phyloP scores from a whole-genome alignment of 2,797 vertebrate species.

The Melanotaenia parkinsoni region DNA sequence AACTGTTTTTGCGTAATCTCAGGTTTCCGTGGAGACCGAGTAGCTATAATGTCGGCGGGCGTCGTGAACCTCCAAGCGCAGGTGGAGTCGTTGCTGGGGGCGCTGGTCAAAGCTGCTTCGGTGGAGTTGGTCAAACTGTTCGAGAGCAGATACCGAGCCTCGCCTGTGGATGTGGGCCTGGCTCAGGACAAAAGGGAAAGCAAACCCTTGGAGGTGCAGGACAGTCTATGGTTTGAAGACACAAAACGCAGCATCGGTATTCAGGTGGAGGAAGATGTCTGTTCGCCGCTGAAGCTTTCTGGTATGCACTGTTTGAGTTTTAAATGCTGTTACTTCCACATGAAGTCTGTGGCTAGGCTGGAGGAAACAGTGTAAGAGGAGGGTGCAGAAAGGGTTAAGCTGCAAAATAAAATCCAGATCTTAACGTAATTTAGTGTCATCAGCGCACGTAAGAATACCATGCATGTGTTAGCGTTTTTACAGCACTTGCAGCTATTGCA shows the following conservation, averaged over 20 bases:
- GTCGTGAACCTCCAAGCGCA: constrained; percentile 71
- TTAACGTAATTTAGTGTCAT: not conserved
- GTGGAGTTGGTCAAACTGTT: constrained; percentile 82
- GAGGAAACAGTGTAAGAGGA: not conserved
- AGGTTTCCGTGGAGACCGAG: not conserved
- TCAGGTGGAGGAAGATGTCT: constrained; percentile 66
- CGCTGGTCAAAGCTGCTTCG: constrained; percentile 77
- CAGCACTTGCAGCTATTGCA: not conserved
- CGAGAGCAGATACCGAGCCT: constrained; percentile 70
- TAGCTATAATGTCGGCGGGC: constrained; percentile 65
- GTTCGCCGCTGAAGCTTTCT: not conserved
- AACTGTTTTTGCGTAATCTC: not conserved
- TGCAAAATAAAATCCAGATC: not conserved
- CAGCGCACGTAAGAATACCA: not conserved
- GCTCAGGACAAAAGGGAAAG: not conserved
- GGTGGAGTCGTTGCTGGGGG: constrained; percentile 78
- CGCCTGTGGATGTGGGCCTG: constrained; percentile 39
- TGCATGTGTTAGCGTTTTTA: not conserved
- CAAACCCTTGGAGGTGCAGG: not conserved
- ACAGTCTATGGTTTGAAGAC: not conserved
- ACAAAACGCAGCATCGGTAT: constrained; percentile 77
- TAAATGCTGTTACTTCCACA: constrained; percentile 31
- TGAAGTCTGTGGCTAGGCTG: constrained; percentile 1
- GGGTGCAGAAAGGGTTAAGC: not conserved
- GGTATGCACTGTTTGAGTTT: constrained; percentile 43